These are phyloP conservation scores for Tragelaphus scriptus DNA, from an alignment of 2,113 vertebrate genomes.

Conservation along the genomic window DNA sequence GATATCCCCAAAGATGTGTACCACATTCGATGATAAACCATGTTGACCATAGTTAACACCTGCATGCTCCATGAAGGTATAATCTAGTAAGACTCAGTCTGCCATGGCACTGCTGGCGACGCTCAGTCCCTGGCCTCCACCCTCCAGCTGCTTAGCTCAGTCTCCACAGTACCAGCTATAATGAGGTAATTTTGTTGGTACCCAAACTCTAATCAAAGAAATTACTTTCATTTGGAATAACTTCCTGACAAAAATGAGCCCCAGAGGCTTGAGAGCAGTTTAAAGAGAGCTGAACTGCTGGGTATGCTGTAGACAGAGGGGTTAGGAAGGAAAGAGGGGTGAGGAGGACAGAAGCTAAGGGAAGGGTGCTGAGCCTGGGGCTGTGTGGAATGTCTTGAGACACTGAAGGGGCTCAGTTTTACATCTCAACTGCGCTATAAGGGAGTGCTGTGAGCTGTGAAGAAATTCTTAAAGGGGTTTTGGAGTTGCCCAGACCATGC, in stretches of 20 bases:
- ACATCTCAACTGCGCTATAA: neutral
- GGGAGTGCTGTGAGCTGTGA: neutral
- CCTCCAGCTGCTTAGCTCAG: neutral
- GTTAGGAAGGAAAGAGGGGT: too few species aligned
- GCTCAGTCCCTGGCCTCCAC: neutral
- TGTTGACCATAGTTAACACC: neutral
- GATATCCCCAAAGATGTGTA: neutral
- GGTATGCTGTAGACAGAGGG: neutral
- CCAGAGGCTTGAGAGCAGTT: neutral
- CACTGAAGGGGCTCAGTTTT: neutral
- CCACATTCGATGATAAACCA: fast-evolving
- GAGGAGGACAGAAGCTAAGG: neutral
- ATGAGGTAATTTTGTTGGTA: neutral
- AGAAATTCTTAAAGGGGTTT: neutral
- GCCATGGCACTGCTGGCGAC: fast-evolving
- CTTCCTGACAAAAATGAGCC: neutral
- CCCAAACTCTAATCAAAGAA: neutral
- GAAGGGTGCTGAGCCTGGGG: neutral
- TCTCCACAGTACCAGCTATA: neutral
- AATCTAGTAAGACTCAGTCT: neutral
- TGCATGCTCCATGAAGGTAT: neutral
- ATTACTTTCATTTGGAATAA: neutral
- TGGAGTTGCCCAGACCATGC: neutral
- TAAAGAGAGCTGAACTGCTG: neutral
- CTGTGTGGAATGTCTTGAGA: neutral